Conservation (phyloP, 2,113 vertebrate genomes). For the Peromyscus maniculatus region DNA sequence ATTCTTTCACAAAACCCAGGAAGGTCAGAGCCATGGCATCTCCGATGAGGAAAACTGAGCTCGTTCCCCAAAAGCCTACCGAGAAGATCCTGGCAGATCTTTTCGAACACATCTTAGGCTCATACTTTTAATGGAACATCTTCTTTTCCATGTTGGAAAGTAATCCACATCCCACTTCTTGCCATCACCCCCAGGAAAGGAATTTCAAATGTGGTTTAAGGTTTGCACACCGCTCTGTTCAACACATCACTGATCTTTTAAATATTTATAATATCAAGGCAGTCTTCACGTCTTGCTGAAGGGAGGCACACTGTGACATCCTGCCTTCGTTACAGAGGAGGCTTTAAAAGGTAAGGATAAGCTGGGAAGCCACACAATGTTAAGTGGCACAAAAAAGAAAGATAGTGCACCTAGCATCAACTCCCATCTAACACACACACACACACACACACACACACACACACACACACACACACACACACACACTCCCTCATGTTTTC, state of each 20-base stretch:
- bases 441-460: background rate
- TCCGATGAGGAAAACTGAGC: background rate
- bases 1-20: background rate
- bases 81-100: background rate
- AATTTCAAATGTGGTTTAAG: background rate
- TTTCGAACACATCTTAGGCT: background rate
- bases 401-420: background rate
- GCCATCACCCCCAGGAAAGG: background rate
- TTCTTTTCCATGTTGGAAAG: background rate
- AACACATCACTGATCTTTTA: background rate
- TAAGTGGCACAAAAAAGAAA: background rate
- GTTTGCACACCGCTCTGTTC: background rate
- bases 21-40: background rate
- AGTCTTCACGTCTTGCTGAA: background rate
- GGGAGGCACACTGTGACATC: background rate
- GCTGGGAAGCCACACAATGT: background rate
- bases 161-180: background rate
- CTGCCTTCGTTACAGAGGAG: background rate
- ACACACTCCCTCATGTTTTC: background rate
- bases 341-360: background rate
- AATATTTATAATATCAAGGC: background rate
- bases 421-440: background rate
- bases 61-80: background rate
- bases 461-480: background rate
- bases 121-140: background rate